phyloP scores from a whole-genome alignment of 2,888 invertebrate genomes.

The Drosophila differens region DNA sequence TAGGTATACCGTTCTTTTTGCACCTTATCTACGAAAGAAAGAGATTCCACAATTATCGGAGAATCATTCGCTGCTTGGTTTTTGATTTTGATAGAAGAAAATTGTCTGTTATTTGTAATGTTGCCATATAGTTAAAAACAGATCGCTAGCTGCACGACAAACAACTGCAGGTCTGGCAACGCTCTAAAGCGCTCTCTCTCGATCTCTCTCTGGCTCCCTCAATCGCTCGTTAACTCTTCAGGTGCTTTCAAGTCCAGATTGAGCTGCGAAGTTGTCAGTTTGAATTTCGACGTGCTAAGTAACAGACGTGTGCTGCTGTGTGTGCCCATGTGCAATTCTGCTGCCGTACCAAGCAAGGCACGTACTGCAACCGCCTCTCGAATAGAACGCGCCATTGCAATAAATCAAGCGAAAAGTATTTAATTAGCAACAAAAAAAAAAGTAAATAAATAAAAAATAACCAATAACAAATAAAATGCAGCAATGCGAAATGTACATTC shows the following conservation, averaged over 20 bases:
- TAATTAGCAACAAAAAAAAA: constrained; percentile 38
- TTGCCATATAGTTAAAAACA: constrained; percentile 19
- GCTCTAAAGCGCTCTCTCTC: neutral
- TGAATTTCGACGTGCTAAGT: constrained; percentile 24
- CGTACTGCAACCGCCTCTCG: constrained; percentile 38
- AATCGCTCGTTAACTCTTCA: neutral
- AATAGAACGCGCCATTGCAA: constrained; percentile 33
- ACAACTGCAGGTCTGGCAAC: neutral
- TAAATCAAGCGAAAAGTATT: constrained; percentile 54
- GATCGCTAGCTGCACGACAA: neutral
- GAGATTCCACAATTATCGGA: neutral
- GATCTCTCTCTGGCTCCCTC: neutral
- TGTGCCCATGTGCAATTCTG: constrained; percentile 19
- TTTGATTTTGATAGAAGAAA: neutral
- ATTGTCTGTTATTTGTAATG: neutral
- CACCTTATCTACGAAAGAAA: neutral
- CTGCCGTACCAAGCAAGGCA: constrained; percentile 57
- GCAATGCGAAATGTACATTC: constrained; percentile 55
- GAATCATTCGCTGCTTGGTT: neutral
- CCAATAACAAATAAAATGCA: constrained; percentile 36
- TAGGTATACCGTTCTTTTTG: neutral
- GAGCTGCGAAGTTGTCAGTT: constrained; percentile 26
- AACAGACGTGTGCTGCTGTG: constrained; percentile 37
- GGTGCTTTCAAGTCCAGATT: constrained; percentile 27
- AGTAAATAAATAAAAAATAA: constrained; percentile 32